Conservation (phyloP, 2,888 invertebrate species). For the Philopedon plagiatum region DNA sequence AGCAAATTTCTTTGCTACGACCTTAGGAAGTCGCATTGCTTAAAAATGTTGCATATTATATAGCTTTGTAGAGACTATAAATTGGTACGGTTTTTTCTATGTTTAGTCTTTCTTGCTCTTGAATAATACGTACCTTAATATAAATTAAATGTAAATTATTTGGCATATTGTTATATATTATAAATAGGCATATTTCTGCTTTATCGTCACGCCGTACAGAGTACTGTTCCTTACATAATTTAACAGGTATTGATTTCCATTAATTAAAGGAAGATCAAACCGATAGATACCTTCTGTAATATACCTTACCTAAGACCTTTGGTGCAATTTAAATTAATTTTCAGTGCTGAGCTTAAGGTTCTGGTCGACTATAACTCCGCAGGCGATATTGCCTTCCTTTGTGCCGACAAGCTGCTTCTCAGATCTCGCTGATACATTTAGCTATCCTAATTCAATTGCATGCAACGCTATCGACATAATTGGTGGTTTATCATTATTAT, state of each 20-base stretch:
- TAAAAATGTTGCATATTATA: too few species aligned
- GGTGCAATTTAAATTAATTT: constrained; percentile 39
- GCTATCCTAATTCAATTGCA: background rate
- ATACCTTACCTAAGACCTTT: constrained; percentile 38
- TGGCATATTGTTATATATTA: too few species aligned
- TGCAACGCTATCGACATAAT: background rate
- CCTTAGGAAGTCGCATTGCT: too few species aligned
- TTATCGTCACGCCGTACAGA: too few species aligned
- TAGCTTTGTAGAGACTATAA: too few species aligned
- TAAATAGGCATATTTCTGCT: too few species aligned
- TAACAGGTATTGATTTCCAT: background rate
- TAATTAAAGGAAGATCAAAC: constrained; percentile 3
- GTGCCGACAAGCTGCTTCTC: constrained; percentile 21
- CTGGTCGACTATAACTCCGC: constrained; percentile 25
- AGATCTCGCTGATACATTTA: constrained; percentile 1
- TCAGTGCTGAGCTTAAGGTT: constrained; percentile 37
- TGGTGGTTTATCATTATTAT: too few species aligned
- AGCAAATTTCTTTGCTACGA: too few species aligned
- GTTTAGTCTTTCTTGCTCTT: too few species aligned
- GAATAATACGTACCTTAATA: too few species aligned
- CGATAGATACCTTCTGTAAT: constrained; percentile 24
- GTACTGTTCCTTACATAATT: background rate
- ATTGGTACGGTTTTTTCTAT: too few species aligned
- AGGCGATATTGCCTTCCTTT: constrained; percentile 36
- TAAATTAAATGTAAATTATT: too few species aligned